Evolutionary conservation across 2,888 invertebrate species (phyloP).

Genomic region (Lobophora halterata): DNA sequence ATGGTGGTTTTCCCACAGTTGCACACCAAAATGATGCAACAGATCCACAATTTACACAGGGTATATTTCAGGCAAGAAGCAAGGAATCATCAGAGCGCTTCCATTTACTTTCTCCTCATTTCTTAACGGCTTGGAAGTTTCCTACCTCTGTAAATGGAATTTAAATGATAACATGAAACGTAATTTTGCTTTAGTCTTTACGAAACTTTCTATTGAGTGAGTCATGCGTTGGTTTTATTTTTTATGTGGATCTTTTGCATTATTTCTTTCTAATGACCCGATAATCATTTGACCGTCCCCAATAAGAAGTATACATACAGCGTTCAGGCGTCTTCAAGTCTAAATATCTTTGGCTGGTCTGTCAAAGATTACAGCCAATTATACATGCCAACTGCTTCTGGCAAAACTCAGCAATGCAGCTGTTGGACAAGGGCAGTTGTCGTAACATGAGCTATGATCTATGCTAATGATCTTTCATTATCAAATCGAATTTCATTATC

Average conservation of each 20-base stretch:
- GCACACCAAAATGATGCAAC: slow-evolving; percentile 4
- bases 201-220: slow-evolving; percentile 17
- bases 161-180: slow-evolving; percentile 20
- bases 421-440: slow-evolving; percentile 39
- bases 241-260: slow-evolving; percentile 1
- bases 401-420: slow-evolving; percentile 57
- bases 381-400: slow-evolving; percentile 62
- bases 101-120: slow-evolving; percentile 24
- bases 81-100: slow-evolving; percentile 21
- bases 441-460: slow-evolving; percentile 23
- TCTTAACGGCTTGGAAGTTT: slow-evolving; percentile 21
- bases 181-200: slow-evolving; percentile 12
- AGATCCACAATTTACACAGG: slow-evolving; percentile 18
- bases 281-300: slow-evolving; percentile 5
- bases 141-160: slow-evolving; percentile 19
- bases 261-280: background rate
- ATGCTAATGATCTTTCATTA: slow-evolving; percentile 17
- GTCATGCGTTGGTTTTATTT: slow-evolving; percentile 5
- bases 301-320: slow-evolving; percentile 29
- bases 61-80: slow-evolving; percentile 14
- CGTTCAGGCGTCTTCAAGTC: slow-evolving; percentile 66
- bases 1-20: background rate
- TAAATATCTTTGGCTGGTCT: slow-evolving; percentile 67
- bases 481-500: slow-evolving; percentile 22
- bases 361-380: slow-evolving; percentile 51